phyloP scores from a whole-genome alignment of 2,797 vertebrate species.

The Sebastes minor region DNA sequence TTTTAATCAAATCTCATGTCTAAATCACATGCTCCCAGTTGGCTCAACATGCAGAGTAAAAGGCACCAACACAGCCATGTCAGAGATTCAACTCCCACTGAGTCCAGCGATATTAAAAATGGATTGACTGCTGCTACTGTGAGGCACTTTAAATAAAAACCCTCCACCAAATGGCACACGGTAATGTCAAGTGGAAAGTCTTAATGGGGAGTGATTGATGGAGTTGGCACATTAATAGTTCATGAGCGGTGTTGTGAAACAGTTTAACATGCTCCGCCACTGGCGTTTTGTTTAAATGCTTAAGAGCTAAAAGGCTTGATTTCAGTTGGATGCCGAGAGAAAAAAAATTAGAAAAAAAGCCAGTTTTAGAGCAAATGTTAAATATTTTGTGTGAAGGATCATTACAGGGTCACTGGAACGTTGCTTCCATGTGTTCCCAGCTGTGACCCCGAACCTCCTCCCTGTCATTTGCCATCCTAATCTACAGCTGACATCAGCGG shows the following conservation, averaged over 20 bases:
- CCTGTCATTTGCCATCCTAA: constrained; percentile 3
- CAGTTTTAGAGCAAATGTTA: background rate
- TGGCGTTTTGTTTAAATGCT: constrained; percentile 20
- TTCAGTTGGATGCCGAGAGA: background rate
- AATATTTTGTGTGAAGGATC: constrained; percentile 12
- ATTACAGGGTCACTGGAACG: constrained; percentile 8
- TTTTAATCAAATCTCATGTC: constrained; percentile 53
- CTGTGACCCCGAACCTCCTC: constrained; percentile 18
- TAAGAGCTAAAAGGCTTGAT: constrained; percentile 14
- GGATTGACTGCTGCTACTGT: constrained; percentile 31
- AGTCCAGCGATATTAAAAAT: constrained; percentile 52
- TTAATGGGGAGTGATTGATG: constrained; percentile 42
- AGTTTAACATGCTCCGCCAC: constrained; percentile 30
- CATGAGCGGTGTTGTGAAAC: constrained; percentile 30
- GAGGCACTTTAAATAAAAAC: constrained; percentile 51
- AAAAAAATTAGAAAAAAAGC: background rate
- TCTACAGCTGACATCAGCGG: background rate
- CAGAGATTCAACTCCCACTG: constrained; percentile 6
- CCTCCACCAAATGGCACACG: constrained; percentile 12
- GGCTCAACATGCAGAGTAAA: constrained; percentile 23
- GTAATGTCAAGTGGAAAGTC: constrained; percentile 42
- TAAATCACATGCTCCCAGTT: constrained; percentile 26
- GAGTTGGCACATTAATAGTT: constrained; percentile 30
- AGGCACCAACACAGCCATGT: constrained; percentile 4
- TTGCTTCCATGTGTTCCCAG: background rate